A percentile compares a stretch with the other conserved stretches of the same genome.
Evolutionary conservation across 2,797 vertebrate genomes (phyloP).

Genomic region (Apogon talboti): DNA sequence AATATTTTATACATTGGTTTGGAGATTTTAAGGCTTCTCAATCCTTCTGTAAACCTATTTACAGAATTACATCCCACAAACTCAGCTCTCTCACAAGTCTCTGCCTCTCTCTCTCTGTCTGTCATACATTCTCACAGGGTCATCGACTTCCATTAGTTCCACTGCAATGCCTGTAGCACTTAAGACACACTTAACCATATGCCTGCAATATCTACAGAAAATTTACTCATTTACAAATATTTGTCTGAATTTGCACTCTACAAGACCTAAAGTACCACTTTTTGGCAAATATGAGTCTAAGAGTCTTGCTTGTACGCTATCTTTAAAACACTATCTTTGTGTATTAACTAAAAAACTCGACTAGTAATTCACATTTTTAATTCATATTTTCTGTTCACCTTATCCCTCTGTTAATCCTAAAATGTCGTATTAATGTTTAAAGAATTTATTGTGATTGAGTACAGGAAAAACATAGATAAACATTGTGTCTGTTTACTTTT

Average conservation of each 20-base stretch:
- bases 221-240: not conserved
- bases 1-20: slow-evolving; percentile 1
- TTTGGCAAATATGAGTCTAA: not conserved
- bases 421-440: too few relatives aligned
- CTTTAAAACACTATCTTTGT: too few relatives aligned
- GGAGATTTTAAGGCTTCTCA: slow-evolving; percentile 14
- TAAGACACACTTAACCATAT: not conserved
- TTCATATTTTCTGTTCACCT: too few relatives aligned
- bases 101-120: slow-evolving; percentile 3
- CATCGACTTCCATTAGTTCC: too few relatives aligned
- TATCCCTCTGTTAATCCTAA: too few relatives aligned
- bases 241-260: not conserved
- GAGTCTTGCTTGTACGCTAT: too few relatives aligned
- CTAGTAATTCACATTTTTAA: too few relatives aligned
- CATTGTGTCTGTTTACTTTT: too few relatives aligned
- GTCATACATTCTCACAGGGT: too few relatives aligned
- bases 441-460: too few relatives aligned
- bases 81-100: not conserved
- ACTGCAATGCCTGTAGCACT: not conserved
- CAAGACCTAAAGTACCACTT: not conserved
- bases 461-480: too few relatives aligned
- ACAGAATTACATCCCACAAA: slow-evolving; percentile 20
- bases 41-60: slow-evolving; percentile 9
- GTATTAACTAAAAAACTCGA: too few relatives aligned
- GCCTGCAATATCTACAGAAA: not conserved